Base-by-base conservation (phyloP, 2,888 invertebrate species). In the Lysandra coridon region DNA sequence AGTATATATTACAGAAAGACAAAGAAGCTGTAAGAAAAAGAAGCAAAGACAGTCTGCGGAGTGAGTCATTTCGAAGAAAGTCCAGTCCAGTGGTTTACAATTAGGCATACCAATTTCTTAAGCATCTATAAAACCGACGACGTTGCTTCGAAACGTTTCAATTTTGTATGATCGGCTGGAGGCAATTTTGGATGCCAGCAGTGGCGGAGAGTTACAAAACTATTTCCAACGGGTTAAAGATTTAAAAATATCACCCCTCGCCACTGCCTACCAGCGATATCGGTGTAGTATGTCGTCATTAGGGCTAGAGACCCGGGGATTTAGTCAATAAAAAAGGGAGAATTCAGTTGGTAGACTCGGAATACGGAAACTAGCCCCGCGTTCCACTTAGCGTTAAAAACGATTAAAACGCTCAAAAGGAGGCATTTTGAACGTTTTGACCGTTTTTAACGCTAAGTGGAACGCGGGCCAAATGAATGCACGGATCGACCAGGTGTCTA, bases 321-420 rank as follows among this genome's bases (percentile, higher is more conserved):
- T 10, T 30, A 30, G 2, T 30, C 2, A 64, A 64, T 0, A 30
- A 10, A 60, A n/a, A n/a, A 7, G 7, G 62, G 10, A 62, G 7
- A 62, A 62, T 62, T 7, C 1, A 23, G 62, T 62, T 23, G 2
- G 84, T 86, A 88, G 86, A 85, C 10, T 57, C 57, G 12, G 57
- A 4, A 57, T 88, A 85, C 86, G 85, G 86, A 87, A 88, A 87
- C 84, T 83, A 37, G 3, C 37, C 3, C 37, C 37, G 37, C 37
- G 37, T 37, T 37, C 37, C 37, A 37, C 37, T 37, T 37, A 37
- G 37, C 37, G 37, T 37, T 37, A 37, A 37, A 37, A 37, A 33
- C 33, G 2, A 37, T 37, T 4, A 37, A 37, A 37, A 37, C 37
- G 37, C 37, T 3, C 37, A 37, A 37, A 37, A 37, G 37, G 37